phyloP scores from a whole-genome alignment of 1,140 invertebrate genomes.

The Drosophila nasuta region DNA sequence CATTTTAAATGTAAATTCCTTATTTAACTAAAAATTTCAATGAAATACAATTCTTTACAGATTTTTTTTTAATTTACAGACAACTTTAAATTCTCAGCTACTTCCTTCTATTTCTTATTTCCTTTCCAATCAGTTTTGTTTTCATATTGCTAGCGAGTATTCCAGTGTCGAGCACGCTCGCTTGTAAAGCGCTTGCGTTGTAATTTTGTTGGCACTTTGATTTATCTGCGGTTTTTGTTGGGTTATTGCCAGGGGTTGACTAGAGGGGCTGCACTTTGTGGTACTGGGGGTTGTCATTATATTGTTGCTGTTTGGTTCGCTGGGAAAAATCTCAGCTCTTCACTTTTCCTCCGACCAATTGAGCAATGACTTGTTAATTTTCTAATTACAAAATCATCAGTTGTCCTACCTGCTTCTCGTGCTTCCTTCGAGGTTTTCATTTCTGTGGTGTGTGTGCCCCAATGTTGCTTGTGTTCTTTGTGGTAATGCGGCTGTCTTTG shows the following conservation, averaged over 20 bases:
- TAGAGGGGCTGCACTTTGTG: not conserved
- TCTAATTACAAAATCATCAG: slow-evolving; percentile 71
- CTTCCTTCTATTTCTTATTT: not conserved
- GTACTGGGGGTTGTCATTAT: slow-evolving; percentile 16
- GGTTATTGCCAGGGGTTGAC: slow-evolving; percentile 24
- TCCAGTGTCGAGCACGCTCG: not conserved
- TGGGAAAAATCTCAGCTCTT: not conserved
- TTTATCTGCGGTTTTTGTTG: slow-evolving; percentile 54
- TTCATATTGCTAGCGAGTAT: not conserved
- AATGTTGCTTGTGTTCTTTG: slow-evolving; percentile 1
- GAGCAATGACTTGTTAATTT: slow-evolving; percentile 76
- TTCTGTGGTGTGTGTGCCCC: too few species aligned
- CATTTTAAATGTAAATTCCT: too few species aligned
- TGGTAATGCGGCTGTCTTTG: slow-evolving; percentile 41
- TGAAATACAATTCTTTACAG: too few species aligned
- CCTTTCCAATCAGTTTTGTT: too few species aligned
- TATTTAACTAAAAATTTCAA: too few species aligned
- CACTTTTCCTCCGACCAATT: slow-evolving; percentile 7
- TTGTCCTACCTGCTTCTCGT: slow-evolving; percentile 43
- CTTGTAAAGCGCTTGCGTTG: not conserved
- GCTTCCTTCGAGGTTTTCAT: not conserved
- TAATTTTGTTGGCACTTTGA: slow-evolving; percentile 46
- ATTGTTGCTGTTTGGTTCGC: not conserved
- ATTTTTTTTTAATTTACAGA: too few species aligned
- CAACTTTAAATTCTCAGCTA: too few species aligned